A percentile compares a stretch with the other conserved stretches of the same genome.
Conservation (phyloP, 2,797 vertebrate species). For the Peromyscus attwateri region DNA sequence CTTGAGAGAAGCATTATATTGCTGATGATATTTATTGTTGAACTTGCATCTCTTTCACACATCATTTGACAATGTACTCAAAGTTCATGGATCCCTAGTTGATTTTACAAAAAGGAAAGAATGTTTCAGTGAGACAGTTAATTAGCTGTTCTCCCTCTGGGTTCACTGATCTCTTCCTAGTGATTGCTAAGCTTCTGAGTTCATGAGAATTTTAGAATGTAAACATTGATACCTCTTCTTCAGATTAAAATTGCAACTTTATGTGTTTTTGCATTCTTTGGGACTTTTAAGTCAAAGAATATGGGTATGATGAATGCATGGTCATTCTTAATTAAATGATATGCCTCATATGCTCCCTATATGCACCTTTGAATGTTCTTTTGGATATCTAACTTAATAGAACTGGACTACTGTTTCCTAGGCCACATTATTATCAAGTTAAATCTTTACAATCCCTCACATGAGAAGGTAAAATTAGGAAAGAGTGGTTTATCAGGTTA, state of each 20-base stretch:
- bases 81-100: constrained; percentile 70
- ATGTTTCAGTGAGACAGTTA: constrained; percentile 75
- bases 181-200: constrained; percentile 19
- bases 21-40: constrained; percentile 77
- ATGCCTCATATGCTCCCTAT: background rate
- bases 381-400: constrained; percentile 27
- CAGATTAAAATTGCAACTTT: constrained; percentile 17
- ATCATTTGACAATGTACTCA: constrained; percentile 73
- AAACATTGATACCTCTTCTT: background rate
- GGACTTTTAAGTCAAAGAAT: constrained; percentile 6
- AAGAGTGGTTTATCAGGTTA: background rate
- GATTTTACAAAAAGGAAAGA: constrained; percentile 63
- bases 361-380: background rate
- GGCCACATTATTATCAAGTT: background rate
- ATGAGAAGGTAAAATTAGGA: constrained; percentile 22
- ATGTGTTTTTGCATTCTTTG: background rate
- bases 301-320: background rate
- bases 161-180: constrained; percentile 27
- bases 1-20: constrained; percentile 62
- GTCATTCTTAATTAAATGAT: background rate
- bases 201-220: constrained; percentile 52
- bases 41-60: constrained; percentile 80
- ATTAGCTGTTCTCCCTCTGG: constrained; percentile 46
- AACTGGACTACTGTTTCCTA: background rate
- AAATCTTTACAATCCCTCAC: background rate